phyloP scores from a whole-genome alignment of 2,797 vertebrate genomes.

The Ficedula albicollis region DNA sequence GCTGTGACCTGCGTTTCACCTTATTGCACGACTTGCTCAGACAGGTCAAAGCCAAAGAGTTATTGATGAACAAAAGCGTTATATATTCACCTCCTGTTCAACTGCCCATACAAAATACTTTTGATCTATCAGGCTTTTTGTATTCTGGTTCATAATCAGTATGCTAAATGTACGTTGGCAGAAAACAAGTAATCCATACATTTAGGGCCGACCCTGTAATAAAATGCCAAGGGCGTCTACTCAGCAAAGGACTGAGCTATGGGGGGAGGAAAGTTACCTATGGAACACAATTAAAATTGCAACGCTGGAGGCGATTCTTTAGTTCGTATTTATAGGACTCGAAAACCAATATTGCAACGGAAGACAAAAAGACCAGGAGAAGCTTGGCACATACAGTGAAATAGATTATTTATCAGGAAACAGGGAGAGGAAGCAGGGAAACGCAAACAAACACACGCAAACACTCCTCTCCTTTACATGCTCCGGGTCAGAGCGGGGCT shows the following conservation, averaged over 20 bases:
- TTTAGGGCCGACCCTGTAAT: slow-evolving; percentile 6
- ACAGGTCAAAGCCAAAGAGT: slow-evolving; percentile 97
- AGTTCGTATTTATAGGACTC: not conserved
- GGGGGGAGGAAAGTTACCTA: not conserved
- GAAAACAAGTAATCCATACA: slow-evolving; percentile 37
- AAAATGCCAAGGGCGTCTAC: slow-evolving; percentile 18
- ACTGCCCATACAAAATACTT: slow-evolving; percentile 78
- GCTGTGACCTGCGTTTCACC: slow-evolving; percentile 98
- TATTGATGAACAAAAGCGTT: slow-evolving; percentile 93
- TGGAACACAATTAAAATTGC: not conserved
- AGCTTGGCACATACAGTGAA: not conserved
- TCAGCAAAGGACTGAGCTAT: not conserved
- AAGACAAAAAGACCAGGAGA: not conserved
- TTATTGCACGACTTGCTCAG: slow-evolving; percentile 86
- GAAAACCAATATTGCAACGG: not conserved
- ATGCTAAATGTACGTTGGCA: slow-evolving; percentile 56
- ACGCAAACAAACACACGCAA: not conserved
- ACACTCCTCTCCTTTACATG: not conserved
- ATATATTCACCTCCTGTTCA: slow-evolving; percentile 89
- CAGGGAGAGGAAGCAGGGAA: not conserved
- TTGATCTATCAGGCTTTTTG: slow-evolving; percentile 80
- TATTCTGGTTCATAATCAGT: slow-evolving; percentile 70
- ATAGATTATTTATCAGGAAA: not conserved
- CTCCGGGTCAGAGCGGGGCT: not conserved
- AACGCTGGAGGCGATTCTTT: not conserved